Base-by-base conservation (phyloP, 2,888 invertebrate genomes). In the Doris montereyensis region DNA sequence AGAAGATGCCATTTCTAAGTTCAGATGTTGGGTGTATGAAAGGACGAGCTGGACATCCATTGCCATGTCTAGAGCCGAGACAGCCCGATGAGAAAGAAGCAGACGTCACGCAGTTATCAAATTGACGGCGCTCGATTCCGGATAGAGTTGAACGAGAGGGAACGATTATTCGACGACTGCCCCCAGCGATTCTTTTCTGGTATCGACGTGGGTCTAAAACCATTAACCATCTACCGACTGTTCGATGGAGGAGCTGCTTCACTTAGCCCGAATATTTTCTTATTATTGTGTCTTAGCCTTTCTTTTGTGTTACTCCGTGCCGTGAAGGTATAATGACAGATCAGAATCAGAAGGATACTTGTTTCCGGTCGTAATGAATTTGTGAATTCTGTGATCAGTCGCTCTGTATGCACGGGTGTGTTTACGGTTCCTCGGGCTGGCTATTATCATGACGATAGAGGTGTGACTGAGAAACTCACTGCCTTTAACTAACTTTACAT, bases 101-200 rank as follows among this genome's bases (percentile, higher is more conserved):
- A 98, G 93, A 96, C 96, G 86, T 97, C 98, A 0, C 94, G 95
- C 0, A 97, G 97, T 68, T 95, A 94, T 93, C 96, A 96, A 90
- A 95, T 95, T 87, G 95, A 95, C 0, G 98, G 98, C 73, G 96
- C 97, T 67, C 97, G 98, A 82, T 87, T 92, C 8, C 95, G 96
- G 62, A 92, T 99, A 21, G 95, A 96, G 88, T 95, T 98, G 94
- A 94, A 95, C 83, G 98, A 97, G 92, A 96, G 96, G 87, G 97
- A 97, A 92, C 93, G 97, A 92, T 96, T 97, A 92, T 94, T 97
- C 94, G 92, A 93, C 93, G 96, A 97, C 88, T 99, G 98, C 91
- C 98, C 98, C 0, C 97, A 98, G 96, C 95, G 96, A 90, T 99
- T 98, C 89, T 97, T 98, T 88, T 97, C 98, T 89, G 98, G 98